phyloP scores from a whole-genome alignment of 2,113 vertebrate species.

The Lutjanus erythropterus region DNA sequence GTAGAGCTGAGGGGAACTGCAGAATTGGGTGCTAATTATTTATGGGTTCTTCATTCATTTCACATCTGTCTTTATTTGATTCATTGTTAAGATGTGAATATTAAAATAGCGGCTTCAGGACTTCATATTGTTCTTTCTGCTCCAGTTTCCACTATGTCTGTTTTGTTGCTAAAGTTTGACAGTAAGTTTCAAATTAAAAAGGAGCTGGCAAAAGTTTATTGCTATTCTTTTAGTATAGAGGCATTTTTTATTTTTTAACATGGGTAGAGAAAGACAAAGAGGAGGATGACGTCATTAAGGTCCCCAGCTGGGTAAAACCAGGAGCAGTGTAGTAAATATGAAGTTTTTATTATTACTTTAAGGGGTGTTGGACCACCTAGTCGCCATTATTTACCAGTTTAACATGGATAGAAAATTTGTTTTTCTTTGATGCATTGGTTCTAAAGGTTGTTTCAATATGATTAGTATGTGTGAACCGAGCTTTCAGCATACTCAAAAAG shows the following conservation, averaged over 20 bases:
- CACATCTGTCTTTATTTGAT: neutral
- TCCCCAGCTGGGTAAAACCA: neutral
- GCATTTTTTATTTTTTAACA: neutral
- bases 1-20: neutral
- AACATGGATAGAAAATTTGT: neutral
- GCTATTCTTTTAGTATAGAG: neutral
- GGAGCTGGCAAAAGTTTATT: neutral
- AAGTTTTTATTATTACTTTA: neutral
- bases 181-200: neutral
- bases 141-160: neutral
- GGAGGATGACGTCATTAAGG: neutral
- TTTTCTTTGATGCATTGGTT: neutral
- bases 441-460: neutral
- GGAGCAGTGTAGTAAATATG: neutral
- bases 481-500: neutral
- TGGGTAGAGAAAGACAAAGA: neutral
- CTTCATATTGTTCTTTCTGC: neutral
- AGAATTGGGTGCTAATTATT: neutral
- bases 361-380: neutral
- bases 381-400: neutral
- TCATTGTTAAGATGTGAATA: slow-evolving; percentile 1
- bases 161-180: neutral
- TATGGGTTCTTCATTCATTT: neutral
- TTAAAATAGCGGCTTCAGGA: neutral
- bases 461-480: neutral